Evolutionary conservation across 1,140 invertebrate species (phyloP).

Genomic region (Mactra quadrangularis): DNA sequence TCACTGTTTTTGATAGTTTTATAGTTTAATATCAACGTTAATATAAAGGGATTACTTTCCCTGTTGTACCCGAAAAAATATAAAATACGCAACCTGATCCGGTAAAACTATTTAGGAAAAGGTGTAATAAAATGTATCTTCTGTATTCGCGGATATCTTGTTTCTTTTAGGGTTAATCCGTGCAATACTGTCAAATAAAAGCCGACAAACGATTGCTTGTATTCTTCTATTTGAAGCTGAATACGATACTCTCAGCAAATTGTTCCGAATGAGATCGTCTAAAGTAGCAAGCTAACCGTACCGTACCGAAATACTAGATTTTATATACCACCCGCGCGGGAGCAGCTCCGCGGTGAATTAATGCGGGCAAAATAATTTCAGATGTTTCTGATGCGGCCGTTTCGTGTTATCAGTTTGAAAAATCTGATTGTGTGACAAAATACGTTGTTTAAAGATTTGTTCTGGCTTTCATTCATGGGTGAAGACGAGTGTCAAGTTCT

Average conservation of each 20-base stretch:
- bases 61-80: neutral
- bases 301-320: neutral
- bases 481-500: constrained; percentile 20
- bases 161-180: constrained; percentile 40
- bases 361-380: constrained; percentile 44
- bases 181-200: constrained; percentile 40
- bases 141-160: constrained; percentile 24
- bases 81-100: constrained; percentile 12
- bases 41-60: too few species aligned
- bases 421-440: constrained; percentile 22
- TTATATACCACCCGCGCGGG: neutral
- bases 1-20: too few species aligned
- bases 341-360: constrained; percentile 1
- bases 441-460: neutral
- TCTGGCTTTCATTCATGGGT: constrained; percentile 33
- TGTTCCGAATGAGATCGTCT: constrained; percentile 45
- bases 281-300: neutral
- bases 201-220: constrained; percentile 22
- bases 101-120: constrained; percentile 23
- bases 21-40: too few species aligned
- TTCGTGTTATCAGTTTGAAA: too few species aligned
- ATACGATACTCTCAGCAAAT: constrained; percentile 19
- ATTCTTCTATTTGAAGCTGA: constrained; percentile 30
- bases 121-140: constrained; percentile 32
- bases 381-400: neutral